phyloP scores from a whole-genome alignment of 2,888 invertebrate species.

The Patella ulyssiponensis region DNA sequence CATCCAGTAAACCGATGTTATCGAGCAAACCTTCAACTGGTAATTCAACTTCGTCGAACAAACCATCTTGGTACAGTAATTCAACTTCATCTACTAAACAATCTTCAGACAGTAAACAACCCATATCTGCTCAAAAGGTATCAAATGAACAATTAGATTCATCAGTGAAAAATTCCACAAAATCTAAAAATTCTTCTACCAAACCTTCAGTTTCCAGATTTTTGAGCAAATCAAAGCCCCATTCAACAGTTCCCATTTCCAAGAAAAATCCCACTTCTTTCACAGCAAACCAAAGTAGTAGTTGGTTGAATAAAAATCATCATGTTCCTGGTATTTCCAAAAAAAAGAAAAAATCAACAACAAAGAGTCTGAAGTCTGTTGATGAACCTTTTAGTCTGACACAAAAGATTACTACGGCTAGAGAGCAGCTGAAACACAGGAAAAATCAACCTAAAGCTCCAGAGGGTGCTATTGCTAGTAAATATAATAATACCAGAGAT shows the following conservation, averaged over 20 bases:
- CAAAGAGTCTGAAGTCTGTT: too few species aligned
- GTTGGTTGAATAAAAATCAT: too few species aligned
- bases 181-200: not conserved
- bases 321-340: too few species aligned
- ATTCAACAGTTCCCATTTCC: too few species aligned
- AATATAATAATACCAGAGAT: not conserved
- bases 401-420: not conserved
- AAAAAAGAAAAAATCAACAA: not conserved
- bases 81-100: not conserved
- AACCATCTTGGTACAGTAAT: not conserved
- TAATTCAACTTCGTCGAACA: not conserved
- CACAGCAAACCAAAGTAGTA: too few species aligned
- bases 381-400: slow-evolving; percentile 2
- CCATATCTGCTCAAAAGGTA: not conserved
- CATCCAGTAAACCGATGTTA: not conserved
- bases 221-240: too few species aligned
- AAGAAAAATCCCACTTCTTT: too few species aligned
- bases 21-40: too few species aligned
- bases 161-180: not conserved
- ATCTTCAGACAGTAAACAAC: not conserved
- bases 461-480: not conserved
- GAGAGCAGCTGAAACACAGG: not conserved
- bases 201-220: not conserved
- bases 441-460: not conserved
- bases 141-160: not conserved